Base-by-base conservation (phyloP, 2,113 vertebrate species). In the Ageneiosus marmoratus region DNA sequence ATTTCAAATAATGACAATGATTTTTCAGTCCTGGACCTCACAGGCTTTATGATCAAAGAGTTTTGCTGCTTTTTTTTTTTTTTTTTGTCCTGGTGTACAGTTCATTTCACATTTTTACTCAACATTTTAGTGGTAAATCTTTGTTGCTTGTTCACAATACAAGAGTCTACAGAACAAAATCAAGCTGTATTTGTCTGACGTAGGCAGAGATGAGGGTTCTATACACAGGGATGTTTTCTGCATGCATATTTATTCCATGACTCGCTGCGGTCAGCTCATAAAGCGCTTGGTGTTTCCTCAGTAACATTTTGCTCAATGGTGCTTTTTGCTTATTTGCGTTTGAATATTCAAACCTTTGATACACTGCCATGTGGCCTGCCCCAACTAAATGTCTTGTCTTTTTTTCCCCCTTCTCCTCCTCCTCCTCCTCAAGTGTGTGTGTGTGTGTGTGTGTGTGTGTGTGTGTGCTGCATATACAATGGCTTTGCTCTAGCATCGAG, bases 331-430 rank as follows among this genome's bases (percentile, higher is more conserved):
- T 63, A n/a, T 27, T 67, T 27, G 56, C 75, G 48, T 76, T 82
- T 79, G 75, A 73, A 82, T 82, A 78, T 78, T 86, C 65, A 79
- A 65, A 79, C 76, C 60, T 79, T 79, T 82, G 80, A 86, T 79
- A 29, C 67, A 20, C 75, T 83, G 58, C 75, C 80, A 63, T 78
- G 81, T 79, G 77, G 70, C 29, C 29, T 79, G 75, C 27, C 80
- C 84, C 56, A 74, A 51, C 32, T 79, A 76, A 86, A 83, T 58
- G 84, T 22, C 74, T 77, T 79, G 55, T 20, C 27, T 37, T 10
- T 27, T 74, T 44, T 44, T 2, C 3, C 22, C 9, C 11, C 32
- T 20, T 16, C 18, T 10, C n/a, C 7, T n/a, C 50, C 15, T 1
- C 37, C 34, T 44, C 12, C 41, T 48, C 41, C 29, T 18, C 79